Conservation (phyloP, 2,797 vertebrate species). For the Knipowitschia caucasica region DNA sequence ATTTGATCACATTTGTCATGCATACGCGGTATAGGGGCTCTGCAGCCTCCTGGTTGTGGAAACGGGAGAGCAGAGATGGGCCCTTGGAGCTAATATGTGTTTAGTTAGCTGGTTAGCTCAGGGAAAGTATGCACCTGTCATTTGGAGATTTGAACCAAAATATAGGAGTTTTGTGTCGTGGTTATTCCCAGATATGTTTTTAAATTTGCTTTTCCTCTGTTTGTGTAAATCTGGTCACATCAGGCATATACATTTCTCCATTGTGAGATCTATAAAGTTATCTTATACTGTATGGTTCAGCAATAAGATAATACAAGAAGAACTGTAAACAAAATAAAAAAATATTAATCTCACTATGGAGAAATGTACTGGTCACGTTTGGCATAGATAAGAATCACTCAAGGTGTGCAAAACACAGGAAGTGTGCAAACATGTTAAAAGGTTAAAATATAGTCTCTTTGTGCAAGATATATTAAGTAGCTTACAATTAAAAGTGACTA, state of each 20-base stretch:
- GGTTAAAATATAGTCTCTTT: no score
- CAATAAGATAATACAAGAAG: no score
- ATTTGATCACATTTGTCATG: slow-evolving; percentile 38
- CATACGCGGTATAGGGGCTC: slow-evolving; percentile 33
- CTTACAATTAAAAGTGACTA: no score
- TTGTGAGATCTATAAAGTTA: background rate
- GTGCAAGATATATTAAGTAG: no score
- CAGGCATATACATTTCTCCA: no score
- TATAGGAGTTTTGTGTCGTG: background rate
- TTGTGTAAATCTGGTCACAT: background rate
- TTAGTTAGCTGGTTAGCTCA: slow-evolving; percentile 38
- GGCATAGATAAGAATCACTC: no score
- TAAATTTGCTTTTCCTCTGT: background rate
- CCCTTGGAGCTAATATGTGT: slow-evolving; percentile 43
- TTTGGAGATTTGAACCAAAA: background rate
- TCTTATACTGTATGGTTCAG: no score
- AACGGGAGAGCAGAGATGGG: slow-evolving; percentile 38
- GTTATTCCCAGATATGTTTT: background rate
- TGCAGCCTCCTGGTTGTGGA: slow-evolving; percentile 40
- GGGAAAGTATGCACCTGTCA: slow-evolving; percentile 1
- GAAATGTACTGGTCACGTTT: no score
- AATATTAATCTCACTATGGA: no score
- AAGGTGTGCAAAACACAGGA: no score
- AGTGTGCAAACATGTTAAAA: no score
- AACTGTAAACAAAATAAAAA: no score